Evolutionary conservation across 2,888 invertebrate species (phyloP), one percentile per base, ranked within the genome.

Genomic region (Epistrophella euchroma): DNA sequence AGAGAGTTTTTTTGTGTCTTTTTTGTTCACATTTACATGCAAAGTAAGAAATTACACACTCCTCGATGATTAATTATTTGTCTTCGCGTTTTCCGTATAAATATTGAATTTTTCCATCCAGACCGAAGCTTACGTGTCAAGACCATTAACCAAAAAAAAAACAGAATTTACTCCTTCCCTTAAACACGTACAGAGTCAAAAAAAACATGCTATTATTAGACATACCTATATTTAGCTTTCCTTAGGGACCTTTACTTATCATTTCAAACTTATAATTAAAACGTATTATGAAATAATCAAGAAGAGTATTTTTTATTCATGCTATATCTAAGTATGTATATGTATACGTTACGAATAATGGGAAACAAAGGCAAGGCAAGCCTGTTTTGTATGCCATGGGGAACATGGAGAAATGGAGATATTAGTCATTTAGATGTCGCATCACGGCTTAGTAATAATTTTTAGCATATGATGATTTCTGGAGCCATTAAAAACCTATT

Each of bases 391-490:
- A 28, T 47, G 43, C 17, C 45, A 19, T 35, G n/a, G 7, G 35
- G n/a, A 28, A 52, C 35, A 58, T 56, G 28, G n/a, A n/a, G n/a
- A n/a, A n/a, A 15, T 47, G 35, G 13, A 52, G 28, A 68, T 58
- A 68, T 60, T 76, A 70, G 58, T 70, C 58, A 76, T 70, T 70
- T 60, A 28, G 58, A n/a, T 37, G 68, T 68, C 64, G 32, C 72
- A 79, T 73, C 79, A 79, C 79, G 72, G 58, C 40, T 73, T 66
- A 13, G 64, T 66, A 58, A 73, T 79, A 66, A 66, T 79, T 72
- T 64, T 58, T 32, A 47, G 32, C 58, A 50, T 40, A 47, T 35
- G 40, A 58, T 22, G 22, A 64, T 66, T 56, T 25, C 22, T 72
- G 28, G 28, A 13, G n/a, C 32, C 79, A 79, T 66, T 58, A 50